phyloP scores from a whole-genome alignment of 2,113 vertebrate species.

The Asarcornis scutulata region DNA sequence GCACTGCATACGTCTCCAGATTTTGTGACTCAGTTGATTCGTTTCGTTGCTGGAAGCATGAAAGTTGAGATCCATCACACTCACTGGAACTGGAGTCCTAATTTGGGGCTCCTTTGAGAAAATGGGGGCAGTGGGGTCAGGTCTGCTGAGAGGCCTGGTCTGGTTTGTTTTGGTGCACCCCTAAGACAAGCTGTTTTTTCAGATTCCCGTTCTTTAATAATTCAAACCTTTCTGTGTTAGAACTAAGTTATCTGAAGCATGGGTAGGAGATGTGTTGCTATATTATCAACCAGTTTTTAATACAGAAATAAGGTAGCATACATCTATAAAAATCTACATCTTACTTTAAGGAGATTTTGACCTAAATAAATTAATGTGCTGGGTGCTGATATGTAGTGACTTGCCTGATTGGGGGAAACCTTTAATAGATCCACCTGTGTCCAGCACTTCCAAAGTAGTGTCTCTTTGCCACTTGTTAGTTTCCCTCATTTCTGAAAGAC shows the following conservation, averaged over 20 bases:
- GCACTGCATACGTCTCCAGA: background rate
- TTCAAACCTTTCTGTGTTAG: background rate
- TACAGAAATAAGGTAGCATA: background rate
- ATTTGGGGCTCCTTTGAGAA: background rate
- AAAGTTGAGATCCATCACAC: background rate
- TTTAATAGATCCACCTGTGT: background rate
- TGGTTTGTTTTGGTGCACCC: background rate
- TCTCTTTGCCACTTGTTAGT: background rate
- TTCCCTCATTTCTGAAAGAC: background rate
- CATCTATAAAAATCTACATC: background rate
- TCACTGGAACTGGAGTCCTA: background rate
- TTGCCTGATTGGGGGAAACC: background rate
- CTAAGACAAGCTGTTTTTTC: background rate
- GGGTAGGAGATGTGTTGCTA: background rate
- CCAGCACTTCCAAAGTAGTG: background rate
- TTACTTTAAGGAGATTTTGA: background rate
- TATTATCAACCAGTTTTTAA: background rate
- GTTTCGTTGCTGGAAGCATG: background rate
- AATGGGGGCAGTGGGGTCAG: fast-evolving
- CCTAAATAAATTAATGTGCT: background rate
- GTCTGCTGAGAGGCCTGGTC: background rate
- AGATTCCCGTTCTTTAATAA: background rate
- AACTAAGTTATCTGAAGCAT: background rate
- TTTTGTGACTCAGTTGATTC: background rate
- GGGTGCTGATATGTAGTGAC: background rate